phyloP scores from a whole-genome alignment of 2,888 invertebrate genomes.

The Muscina levida region DNA sequence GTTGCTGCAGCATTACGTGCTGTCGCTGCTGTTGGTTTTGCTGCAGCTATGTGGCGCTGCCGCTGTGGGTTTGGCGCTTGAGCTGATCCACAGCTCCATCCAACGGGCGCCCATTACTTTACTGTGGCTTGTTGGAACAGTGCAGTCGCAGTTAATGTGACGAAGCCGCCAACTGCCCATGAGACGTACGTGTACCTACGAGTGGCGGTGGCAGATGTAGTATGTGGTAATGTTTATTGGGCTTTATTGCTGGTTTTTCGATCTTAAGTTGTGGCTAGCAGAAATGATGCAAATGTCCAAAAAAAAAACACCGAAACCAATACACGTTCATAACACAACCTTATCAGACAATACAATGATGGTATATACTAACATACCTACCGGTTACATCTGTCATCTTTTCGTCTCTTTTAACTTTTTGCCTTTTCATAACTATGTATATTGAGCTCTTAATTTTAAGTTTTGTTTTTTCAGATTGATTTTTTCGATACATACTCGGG shows the following conservation, averaged over 20 bases:
- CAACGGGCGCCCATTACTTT: not conserved
- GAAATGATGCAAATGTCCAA: conserved; percentile 55
- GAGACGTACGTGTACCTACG: not conserved
- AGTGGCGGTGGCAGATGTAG: too few relatives aligned
- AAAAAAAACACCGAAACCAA: conserved; percentile 2
- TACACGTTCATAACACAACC: not conserved
- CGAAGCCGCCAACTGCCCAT: too few relatives aligned
- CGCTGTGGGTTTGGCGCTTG: not conserved
- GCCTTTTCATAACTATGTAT: too few relatives aligned
- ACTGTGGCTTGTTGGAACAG: not conserved
- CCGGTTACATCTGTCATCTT: conserved; percentile 27
- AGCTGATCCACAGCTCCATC: not conserved
- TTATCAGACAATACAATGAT: not conserved
- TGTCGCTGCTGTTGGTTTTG: not conserved
- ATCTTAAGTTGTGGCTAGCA: conserved; percentile 49
- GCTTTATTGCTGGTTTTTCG: conserved; percentile 48
- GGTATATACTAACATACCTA: not conserved
- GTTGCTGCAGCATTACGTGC: conserved; percentile 8
- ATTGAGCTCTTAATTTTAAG: too few relatives aligned
- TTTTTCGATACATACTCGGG: too few relatives aligned
- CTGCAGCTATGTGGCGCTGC: not conserved
- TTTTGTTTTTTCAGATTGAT: too few relatives aligned
- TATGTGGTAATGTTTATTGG: conserved; percentile 64
- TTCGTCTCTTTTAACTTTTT: not conserved
- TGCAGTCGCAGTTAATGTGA: too few relatives aligned